These are phyloP conservation scores for Macquaria ambigua DNA, from an alignment of 2,113 vertebrate species.

Conservation along the genomic window DNA sequence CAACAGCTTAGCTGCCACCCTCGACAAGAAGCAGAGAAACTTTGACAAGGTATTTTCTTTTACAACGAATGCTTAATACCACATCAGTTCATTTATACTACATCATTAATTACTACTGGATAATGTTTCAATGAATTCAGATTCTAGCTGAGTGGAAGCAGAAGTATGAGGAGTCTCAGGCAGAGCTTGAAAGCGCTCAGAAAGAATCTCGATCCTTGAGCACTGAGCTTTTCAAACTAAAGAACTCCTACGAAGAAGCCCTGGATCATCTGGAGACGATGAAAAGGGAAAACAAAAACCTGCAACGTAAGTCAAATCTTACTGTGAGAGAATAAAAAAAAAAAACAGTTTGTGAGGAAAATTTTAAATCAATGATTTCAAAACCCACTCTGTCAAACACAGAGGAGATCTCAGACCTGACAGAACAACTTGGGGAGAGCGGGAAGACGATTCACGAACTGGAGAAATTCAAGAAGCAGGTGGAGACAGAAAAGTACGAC, in stretches of 20 bases:
- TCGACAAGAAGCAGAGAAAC: constrained; percentile 76
- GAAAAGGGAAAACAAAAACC: constrained; percentile 81
- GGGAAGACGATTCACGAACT: constrained; percentile 75
- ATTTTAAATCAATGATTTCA: not conserved
- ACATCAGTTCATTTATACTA: not conserved
- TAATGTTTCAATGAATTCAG: constrained; percentile 43
- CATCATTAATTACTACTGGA: too few relatives aligned
- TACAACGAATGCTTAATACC: not conserved
- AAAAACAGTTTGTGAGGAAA: not conserved
- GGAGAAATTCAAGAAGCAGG: constrained; percentile 79
- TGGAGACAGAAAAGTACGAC: constrained; percentile 72
- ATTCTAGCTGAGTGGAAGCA: constrained; percentile 78
- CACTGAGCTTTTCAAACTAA: constrained; percentile 80
- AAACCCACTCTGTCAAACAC: not conserved
- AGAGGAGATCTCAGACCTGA: constrained; percentile 80
- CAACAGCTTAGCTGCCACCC: constrained; percentile 55
- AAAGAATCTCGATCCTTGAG: constrained; percentile 75
- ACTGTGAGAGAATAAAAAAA: not conserved
- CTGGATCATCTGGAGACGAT: constrained; percentile 75
- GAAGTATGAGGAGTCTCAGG: constrained; percentile 77
- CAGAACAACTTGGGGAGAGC: constrained; percentile 71
- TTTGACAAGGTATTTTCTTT: constrained; percentile 71
- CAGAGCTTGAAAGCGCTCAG: constrained; percentile 73
- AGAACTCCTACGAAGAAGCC: constrained; percentile 78
- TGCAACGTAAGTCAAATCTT: constrained; percentile 69